phyloP scores from a whole-genome alignment of 2,797 vertebrate species.

The Leuciscus waleckii region DNA sequence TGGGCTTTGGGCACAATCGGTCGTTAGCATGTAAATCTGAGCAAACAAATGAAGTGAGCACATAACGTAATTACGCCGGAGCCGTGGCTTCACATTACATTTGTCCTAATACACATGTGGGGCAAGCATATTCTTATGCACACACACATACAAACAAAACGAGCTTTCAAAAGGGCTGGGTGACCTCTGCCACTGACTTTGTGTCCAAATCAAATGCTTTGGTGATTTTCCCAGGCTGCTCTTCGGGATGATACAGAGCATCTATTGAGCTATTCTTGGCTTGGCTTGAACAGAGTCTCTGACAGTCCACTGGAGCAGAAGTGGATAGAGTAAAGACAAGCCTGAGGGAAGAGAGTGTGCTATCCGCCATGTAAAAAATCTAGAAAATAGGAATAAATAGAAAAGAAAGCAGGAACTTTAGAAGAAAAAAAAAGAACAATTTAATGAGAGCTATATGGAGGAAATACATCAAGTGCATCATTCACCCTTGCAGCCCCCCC shows the following conservation, averaged over 20 bases:
- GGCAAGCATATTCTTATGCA: neutral
- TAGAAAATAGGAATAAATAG: neutral
- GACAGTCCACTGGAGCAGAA: slow-evolving; percentile 51
- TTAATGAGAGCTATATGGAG: neutral
- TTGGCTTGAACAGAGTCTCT: slow-evolving; percentile 47
- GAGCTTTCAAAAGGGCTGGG: slow-evolving; percentile 6
- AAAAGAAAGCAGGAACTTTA: neutral
- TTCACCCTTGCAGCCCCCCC: neutral
- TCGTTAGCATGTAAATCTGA: slow-evolving; percentile 47
- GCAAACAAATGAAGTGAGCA: slow-evolving; percentile 43
- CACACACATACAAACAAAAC: slow-evolving; percentile 26
- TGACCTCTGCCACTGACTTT: slow-evolving; percentile 51
- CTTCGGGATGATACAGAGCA: slow-evolving; percentile 56
- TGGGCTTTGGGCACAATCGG: slow-evolving; percentile 32
- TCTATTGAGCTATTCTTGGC: slow-evolving; percentile 64
- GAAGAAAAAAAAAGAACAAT: neutral
- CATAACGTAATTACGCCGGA: slow-evolving; percentile 36
- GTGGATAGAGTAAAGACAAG: slow-evolving; percentile 42
- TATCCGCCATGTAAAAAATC: slow-evolving; percentile 10
- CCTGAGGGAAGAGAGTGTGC: slow-evolving; percentile 25
- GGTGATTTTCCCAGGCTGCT: slow-evolving; percentile 59
- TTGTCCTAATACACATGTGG: slow-evolving; percentile 25
- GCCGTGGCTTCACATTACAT: slow-evolving; percentile 6
- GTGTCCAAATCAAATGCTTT: slow-evolving; percentile 58
- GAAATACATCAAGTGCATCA: neutral